Conservation (phyloP, 2,888 invertebrate species). For the Coelogynopora nodosa region DNA sequence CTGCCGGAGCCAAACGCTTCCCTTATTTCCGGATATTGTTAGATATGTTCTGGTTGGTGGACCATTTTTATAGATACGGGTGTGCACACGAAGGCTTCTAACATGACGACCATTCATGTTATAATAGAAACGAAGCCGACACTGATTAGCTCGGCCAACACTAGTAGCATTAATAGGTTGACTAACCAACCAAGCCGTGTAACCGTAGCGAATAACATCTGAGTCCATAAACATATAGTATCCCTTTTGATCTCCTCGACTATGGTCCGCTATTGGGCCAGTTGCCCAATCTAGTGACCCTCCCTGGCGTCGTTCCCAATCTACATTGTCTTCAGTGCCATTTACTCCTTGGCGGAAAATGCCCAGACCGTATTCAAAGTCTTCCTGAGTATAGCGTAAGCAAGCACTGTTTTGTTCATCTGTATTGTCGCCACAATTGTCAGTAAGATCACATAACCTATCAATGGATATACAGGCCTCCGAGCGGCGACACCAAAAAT, state of each 20-base stretch:
- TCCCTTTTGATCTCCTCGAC: slow-evolving; percentile 51
- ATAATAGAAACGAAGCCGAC: slow-evolving; percentile 59
- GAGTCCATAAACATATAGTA: slow-evolving; percentile 49
- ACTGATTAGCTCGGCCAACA: slow-evolving; percentile 40
- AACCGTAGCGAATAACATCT: slow-evolving; percentile 22
- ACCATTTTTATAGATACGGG: slow-evolving; percentile 36
- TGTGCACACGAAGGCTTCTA: slow-evolving; percentile 52
- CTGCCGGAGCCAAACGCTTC: slow-evolving; percentile 52
- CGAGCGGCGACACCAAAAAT: slow-evolving; percentile 46
- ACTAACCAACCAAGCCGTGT: slow-evolving; percentile 42
- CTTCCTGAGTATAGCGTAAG: slow-evolving; percentile 49
- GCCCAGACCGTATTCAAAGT: slow-evolving; percentile 53
- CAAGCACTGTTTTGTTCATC: slow-evolving; percentile 49
- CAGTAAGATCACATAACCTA: slow-evolving; percentile 47
- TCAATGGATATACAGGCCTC: slow-evolving; percentile 44
- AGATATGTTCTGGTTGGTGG: slow-evolving; percentile 36
- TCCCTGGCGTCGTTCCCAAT: slow-evolving; percentile 55
- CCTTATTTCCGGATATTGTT: slow-evolving; percentile 51
- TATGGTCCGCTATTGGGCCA: slow-evolving; percentile 58
- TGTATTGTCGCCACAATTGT: slow-evolving; percentile 48
- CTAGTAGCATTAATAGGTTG: slow-evolving; percentile 25
- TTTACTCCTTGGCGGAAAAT: slow-evolving; percentile 50
- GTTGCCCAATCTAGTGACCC: slow-evolving; percentile 51
- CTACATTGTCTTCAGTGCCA: slow-evolving; percentile 54
- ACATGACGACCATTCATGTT: slow-evolving; percentile 54